Evolutionary conservation across 1,140 invertebrate species (phyloP), one percentile per base, ranked within the genome.

Genomic region (Heliconius hewitsoni): DNA sequence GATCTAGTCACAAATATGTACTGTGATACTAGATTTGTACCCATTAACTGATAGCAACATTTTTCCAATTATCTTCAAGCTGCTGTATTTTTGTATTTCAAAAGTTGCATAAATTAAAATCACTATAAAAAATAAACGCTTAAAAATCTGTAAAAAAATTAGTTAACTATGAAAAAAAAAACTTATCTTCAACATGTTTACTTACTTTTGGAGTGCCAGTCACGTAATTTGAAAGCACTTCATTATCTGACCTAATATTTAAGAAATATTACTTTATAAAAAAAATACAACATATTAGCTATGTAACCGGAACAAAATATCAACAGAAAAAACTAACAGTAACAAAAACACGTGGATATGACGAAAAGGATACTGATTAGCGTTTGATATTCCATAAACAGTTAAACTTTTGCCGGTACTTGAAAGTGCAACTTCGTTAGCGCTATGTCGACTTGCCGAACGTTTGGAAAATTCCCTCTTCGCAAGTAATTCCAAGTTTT

Each of bases 1-100:
- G 97, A 97, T 97, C 97, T 97, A 97, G 97, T 97, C 97, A 97
- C 96, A 96, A 95, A 84, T 94, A 86, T 88, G 86, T 80, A 95
- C 95, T 96, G 96, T 95, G 96, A 72, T 94, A 96, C 96, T 95
- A 97, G 96, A 96, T 95, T 95, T 95, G 95, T 95, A 97, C 97
- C 94, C 97, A 97, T 87, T 84, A 76, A 86, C 71, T 82, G 82
- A 87, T 84, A 85, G 55, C 80, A 89, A 84, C 37, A 81, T 77
- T 18, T 37, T 71, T 71, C 30, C 18, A 37, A 9, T 72, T 1
- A 27, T 66, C n/a, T 27, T 66, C 9, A 66, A 27, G 8, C 16
- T 27, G 23, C 11, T 11, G 3, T 66, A 27, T 66, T 66, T 66
- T 23, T 23, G 23, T 9, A 6, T 57, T 57, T 9, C 55, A 57